Evolutionary conservation across 2,113 vertebrate genomes (phyloP).

Genomic region (Upupa epops): DNA sequence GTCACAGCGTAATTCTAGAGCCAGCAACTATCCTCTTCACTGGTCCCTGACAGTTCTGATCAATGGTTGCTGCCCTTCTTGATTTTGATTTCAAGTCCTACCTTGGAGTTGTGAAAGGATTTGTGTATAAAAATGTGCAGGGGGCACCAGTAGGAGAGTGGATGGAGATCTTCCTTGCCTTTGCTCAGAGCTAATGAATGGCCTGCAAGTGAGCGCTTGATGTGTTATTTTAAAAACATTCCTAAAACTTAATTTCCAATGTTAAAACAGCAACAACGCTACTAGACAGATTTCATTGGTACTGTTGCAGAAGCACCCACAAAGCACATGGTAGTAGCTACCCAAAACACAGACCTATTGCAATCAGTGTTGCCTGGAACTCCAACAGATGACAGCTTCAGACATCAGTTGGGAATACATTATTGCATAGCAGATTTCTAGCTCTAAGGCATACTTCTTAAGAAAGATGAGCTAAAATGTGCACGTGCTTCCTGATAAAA

Average conservation of each 20-base stretch:
- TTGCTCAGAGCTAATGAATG: neutral
- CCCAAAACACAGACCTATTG: too few species aligned
- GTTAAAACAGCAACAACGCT: neutral
- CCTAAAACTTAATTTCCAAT: neutral
- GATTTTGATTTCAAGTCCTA: neutral
- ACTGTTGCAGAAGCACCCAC: too few species aligned
- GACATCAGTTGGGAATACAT: too few species aligned
- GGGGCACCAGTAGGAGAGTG: neutral
- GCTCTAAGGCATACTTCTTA: too few species aligned
- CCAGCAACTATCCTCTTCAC: neutral
- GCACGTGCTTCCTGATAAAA: too few species aligned
- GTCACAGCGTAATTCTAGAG: neutral
- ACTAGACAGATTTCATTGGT: too few species aligned
- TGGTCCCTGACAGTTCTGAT: neutral
- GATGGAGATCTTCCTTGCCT: neutral
- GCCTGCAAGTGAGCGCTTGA: neutral
- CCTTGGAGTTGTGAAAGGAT: neutral
- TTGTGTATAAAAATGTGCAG: neutral
- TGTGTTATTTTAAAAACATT: too few species aligned
- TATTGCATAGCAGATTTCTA: too few species aligned
- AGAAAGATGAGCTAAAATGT: too few species aligned
- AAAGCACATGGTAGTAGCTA: too few species aligned
- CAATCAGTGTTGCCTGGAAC: too few species aligned
- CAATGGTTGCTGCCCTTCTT: neutral
- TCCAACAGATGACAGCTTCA: too few species aligned